These are phyloP conservation scores for Craterocephalus amniculus DNA, from an alignment of 2,797 vertebrate species.

Conservation along the genomic window DNA sequence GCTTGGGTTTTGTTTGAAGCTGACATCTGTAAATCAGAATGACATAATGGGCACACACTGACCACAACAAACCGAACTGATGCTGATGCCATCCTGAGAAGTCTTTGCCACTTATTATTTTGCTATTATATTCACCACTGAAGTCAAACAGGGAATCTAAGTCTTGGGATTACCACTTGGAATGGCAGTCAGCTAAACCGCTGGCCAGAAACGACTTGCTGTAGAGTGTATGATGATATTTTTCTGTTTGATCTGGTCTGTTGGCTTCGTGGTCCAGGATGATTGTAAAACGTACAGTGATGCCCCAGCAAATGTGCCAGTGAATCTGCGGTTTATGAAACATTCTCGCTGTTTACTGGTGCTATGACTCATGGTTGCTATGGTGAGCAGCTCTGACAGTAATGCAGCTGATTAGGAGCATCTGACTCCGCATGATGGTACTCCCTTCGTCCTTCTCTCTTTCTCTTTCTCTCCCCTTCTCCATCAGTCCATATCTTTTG, in stretches of 20 bases:
- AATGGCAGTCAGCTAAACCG: background rate
- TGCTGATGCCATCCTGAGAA: slow-evolving; percentile 2
- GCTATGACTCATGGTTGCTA: slow-evolving; percentile 74
- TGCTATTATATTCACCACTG: background rate
- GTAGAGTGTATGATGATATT: slow-evolving; percentile 10
- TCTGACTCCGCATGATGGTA: slow-evolving; percentile 69
- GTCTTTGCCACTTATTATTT: background rate
- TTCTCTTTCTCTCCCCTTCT: slow-evolving; percentile 13
- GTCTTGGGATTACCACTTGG: background rate
- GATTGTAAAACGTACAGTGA: slow-evolving; percentile 29
- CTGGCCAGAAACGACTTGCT: background rate
- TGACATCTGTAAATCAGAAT: background rate
- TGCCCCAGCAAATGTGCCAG: slow-evolving; percentile 26
- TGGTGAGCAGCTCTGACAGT: slow-evolving; percentile 66
- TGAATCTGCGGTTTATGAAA: slow-evolving; percentile 35
- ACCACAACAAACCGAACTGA: slow-evolving; percentile 5
- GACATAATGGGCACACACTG: background rate
- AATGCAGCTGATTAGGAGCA: slow-evolving; percentile 66
- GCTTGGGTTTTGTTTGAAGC: background rate
- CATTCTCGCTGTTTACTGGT: slow-evolving; percentile 53
- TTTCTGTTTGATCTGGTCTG: background rate
- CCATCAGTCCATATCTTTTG: slow-evolving; percentile 7
- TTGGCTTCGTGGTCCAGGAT: slow-evolving; percentile 16
- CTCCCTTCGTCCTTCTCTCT: slow-evolving; percentile 28
- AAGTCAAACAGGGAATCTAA: background rate